phyloP scores from a whole-genome alignment of 1,140 invertebrate species.

The Marisa cornuarietis region DNA sequence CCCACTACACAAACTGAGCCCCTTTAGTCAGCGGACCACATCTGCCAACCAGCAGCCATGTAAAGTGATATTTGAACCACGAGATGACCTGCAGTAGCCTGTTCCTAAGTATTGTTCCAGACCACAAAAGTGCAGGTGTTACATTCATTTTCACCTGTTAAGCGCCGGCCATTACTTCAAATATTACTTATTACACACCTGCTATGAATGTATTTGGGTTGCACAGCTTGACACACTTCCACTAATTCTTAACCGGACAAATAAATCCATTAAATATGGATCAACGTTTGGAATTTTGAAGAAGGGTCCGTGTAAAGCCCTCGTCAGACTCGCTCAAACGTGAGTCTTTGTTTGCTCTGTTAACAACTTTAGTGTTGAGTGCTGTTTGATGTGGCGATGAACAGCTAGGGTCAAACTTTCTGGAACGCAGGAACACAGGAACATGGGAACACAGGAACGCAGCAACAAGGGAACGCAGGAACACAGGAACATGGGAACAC shows the following conservation, averaged over 20 bases:
- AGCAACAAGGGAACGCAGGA: neutral
- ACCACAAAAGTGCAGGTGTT: neutral
- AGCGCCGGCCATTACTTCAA: too few relatives aligned
- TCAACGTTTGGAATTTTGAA: too few relatives aligned
- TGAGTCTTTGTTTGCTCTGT: neutral
- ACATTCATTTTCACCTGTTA: neutral
- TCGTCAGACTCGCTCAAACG: neutral
- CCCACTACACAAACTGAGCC: too few relatives aligned
- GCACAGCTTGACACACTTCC: too few relatives aligned
- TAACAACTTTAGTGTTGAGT: neutral
- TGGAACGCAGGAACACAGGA: neutral
- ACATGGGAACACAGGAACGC: neutral
- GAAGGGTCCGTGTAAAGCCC: too few relatives aligned
- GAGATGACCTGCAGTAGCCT: neutral
- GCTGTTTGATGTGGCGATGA: neutral
- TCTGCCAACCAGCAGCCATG: too few relatives aligned
- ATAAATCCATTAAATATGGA: too few relatives aligned
- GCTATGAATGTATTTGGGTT: too few relatives aligned
- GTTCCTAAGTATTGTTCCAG: neutral
- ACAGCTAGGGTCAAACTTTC: neutral
- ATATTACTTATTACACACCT: too few relatives aligned
- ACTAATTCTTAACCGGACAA: too few relatives aligned
- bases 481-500: neutral
- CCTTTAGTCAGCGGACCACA: too few relatives aligned
- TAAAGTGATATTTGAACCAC: too few relatives aligned